Evolutionary conservation across 2,113 vertebrate species (phyloP).

Genomic region (Anser brachyrhynchus): DNA sequence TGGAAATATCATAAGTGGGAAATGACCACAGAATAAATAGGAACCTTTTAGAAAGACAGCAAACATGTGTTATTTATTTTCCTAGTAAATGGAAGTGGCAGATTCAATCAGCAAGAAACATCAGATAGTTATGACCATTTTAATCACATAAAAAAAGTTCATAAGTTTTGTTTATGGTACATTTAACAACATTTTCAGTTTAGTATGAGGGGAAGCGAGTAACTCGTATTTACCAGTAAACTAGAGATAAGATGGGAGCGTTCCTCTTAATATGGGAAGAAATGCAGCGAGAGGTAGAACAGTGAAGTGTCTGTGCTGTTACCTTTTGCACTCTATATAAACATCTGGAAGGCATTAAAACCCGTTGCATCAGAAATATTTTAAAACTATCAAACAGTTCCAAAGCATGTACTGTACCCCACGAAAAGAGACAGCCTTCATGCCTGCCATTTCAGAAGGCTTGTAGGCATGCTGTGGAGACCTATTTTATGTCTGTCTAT

Average conservation of each 20-base stretch:
- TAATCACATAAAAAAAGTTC: constrained; percentile 93
- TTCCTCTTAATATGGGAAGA: constrained; percentile 29
- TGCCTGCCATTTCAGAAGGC: constrained; percentile 69
- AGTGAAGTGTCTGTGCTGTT: constrained; percentile 61
- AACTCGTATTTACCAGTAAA: constrained; percentile 83
- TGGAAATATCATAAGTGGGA: constrained; percentile 83
- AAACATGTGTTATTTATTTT: constrained; percentile 99
- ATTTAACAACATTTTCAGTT: constrained; percentile 85
- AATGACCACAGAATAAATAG: constrained; percentile 85
- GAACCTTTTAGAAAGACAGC: constrained; percentile 80
- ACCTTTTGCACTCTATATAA: constrained; percentile 68
- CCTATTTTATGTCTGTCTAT: constrained; percentile 68
- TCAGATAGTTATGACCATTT: constrained; percentile 93
- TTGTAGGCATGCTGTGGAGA: constrained; percentile 71
- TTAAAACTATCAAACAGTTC: constrained; percentile 77
- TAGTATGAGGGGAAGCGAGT: constrained; percentile 70
- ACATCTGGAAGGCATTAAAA: constrained; percentile 79
- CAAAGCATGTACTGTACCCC: constrained; percentile 72
- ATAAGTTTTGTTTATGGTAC: constrained; percentile 80
- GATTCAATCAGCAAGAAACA: constrained; percentile 98
- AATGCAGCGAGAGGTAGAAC: constrained; percentile 43
- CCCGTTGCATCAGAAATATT: constrained; percentile 76
- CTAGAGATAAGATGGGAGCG: constrained; percentile 81
- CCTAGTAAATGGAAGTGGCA: constrained; percentile 94
- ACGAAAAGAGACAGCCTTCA: constrained; percentile 62